phyloP scores from a whole-genome alignment of 2,797 vertebrate genomes.

The Chaetophractus vellerosus region DNA sequence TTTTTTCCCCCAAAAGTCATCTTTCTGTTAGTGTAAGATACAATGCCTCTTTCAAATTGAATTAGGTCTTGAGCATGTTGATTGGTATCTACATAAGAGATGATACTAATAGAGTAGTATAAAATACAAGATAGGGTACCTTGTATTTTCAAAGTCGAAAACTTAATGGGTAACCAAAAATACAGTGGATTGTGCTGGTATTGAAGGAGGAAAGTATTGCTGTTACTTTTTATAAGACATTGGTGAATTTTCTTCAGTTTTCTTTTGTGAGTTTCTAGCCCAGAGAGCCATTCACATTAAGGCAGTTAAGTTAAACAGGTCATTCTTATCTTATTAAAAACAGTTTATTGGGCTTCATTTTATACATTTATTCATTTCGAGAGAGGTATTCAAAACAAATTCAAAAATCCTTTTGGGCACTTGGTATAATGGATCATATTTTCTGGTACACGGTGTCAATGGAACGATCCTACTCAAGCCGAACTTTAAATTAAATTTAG shows the following conservation, averaged over 20 bases:
- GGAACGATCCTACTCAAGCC: not conserved
- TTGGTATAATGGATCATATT: not conserved
- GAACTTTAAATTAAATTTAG: conserved; percentile 22
- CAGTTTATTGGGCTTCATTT: not conserved
- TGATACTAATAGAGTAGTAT: not conserved
- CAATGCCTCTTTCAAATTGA: not conserved
- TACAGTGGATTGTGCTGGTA: not conserved
- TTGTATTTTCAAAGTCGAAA: not conserved
- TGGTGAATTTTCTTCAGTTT: not conserved
- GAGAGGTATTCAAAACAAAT: not conserved
- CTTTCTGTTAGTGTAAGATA: not conserved
- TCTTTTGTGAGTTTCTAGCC: not conserved
- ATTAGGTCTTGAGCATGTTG: not conserved
- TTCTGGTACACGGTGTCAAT: not conserved
- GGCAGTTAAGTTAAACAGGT: not conserved
- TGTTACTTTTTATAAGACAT: not conserved
- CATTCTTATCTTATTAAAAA: not conserved
- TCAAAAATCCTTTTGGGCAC: not conserved
- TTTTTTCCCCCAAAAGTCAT: not conserved
- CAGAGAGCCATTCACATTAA: not conserved
- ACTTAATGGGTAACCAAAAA: not conserved
- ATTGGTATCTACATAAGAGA: not conserved
- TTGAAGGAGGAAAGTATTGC: not conserved
- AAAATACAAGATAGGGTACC: not conserved
- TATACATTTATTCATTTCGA: not conserved